Base-by-base conservation (phyloP, 2,797 vertebrate species). In the Pteronotus mesoamericanus region DNA sequence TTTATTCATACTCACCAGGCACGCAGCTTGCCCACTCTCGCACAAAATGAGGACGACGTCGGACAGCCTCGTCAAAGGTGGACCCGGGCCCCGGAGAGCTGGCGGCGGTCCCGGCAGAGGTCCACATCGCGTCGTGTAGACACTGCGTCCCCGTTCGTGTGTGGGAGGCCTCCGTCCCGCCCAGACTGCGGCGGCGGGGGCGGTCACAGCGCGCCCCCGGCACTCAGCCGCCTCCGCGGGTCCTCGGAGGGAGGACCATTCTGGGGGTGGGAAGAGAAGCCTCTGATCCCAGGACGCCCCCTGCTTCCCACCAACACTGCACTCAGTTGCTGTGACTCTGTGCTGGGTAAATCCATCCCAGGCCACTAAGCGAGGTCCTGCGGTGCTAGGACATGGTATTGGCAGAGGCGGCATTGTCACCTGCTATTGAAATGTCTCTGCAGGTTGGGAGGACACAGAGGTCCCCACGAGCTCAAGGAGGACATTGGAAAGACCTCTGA, bases 321-420 rank as follows among this genome's bases (percentile, higher is more conserved):
- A 11, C 29, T 51, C 42, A n/a, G 29, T 0, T 9, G 4, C 26
- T 26, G 1, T 0, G 26, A 42, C 19, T n/a, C 19, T 22, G 29
- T 19, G n/a, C 64, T 29, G 18, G 16, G 21, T 8, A 34, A 39
- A 12, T 48, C 68, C 37, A 21, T n/a, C 39, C 21, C n/a, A 16
- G 3, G 12, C 59, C 44, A 32, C 37, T 66, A 4, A 14, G 1
- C 5, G 79, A 69, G 48, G 39, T 7, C 59, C 51, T 15, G 68
- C 68, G 9, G 37, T 9, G 21, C 37, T 32, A 32, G 61, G 34
- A 61, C 24, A 61, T 26, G 39, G 4, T 11, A 6, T 2, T 39
- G 42, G 78, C 19, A n/a, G 14, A 55, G 8, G 4, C 26, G 55
- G 32, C 5, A 6, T 22, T 48, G 72, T 74, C 19, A 12, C 26